Evolutionary conservation across 2,113 vertebrate genomes (phyloP).

Genomic region (Hymenochirus boettgeri): DNA sequence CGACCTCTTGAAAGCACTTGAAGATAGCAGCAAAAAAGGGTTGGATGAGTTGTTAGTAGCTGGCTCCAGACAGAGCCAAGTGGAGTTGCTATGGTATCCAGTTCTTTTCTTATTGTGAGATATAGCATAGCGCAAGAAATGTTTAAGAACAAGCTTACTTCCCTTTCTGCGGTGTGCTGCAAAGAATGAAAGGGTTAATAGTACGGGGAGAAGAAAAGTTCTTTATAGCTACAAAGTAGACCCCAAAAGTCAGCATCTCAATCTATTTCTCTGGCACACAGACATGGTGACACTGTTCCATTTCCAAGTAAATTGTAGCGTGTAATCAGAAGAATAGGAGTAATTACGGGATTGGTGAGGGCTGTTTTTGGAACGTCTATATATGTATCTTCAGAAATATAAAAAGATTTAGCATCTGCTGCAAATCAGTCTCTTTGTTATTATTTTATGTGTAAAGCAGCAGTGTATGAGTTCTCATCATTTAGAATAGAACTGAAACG

Average conservation of each 20-base stretch:
- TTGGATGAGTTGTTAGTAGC: constrained; percentile 3
- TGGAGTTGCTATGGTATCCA: constrained; percentile 24
- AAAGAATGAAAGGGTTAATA: constrained; percentile 21
- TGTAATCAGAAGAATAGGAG: constrained; percentile 44
- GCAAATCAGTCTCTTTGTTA: constrained; percentile 49
- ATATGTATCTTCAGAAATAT: constrained; percentile 4
- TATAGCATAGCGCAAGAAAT: constrained; percentile 13
- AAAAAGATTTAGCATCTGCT: constrained; percentile 29
- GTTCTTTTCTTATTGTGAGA: constrained; percentile 7
- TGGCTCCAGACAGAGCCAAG: constrained; percentile 6
- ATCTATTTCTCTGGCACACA: constrained; percentile 26
- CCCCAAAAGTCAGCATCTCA: neutral
- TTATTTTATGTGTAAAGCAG: neutral
- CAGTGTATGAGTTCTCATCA: neutral
- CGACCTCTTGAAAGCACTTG: constrained; percentile 19
- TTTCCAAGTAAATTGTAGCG: constrained; percentile 41
- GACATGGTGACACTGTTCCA: constrained; percentile 23
- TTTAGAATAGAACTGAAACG: neutral
- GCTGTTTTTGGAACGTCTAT: constrained; percentile 42
- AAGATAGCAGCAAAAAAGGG: constrained; percentile 3
- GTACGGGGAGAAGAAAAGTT: neutral
- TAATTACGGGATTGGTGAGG: constrained; percentile 43
- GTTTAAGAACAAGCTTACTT: neutral
- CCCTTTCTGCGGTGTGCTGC: neutral
- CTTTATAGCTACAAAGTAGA: neutral